These are phyloP conservation scores for Hetaerina titia DNA, from an alignment of 2,888 invertebrate genomes.

Conservation along the genomic window DNA sequence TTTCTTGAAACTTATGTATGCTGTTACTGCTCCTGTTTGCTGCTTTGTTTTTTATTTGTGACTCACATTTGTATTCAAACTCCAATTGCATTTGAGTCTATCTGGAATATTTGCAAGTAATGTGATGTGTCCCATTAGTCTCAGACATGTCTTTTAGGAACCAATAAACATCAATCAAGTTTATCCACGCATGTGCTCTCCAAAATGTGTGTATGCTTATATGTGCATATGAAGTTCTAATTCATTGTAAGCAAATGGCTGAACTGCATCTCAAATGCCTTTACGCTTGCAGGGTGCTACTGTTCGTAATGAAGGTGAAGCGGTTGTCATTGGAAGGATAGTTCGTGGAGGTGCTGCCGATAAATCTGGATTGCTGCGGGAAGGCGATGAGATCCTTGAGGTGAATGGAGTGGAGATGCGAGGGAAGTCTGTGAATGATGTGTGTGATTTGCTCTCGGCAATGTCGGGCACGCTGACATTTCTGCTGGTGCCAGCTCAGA, in stretches of 20 bases:
- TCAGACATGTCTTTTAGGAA: too few species aligned
- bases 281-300: conserved; percentile 80
- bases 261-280: neutral
- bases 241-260: neutral
- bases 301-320: conserved; percentile 94
- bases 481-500: conserved; percentile 89
- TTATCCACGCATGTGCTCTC: too few species aligned
- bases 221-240: too few species aligned
- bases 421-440: conserved; percentile 98
- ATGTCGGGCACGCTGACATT: conserved; percentile 96
- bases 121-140: too few species aligned
- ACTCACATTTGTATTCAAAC: too few species aligned
- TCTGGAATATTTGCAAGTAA: too few species aligned
- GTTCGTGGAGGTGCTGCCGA: conserved; percentile 98
- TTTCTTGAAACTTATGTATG: too few species aligned
- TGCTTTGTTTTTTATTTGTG: too few species aligned
- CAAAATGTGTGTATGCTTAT: too few species aligned
- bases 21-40: too few species aligned
- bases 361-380: conserved; percentile 95
- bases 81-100: too few species aligned
- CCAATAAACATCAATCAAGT: too few species aligned
- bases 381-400: conserved; percentile 97
- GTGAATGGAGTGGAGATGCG: conserved; percentile 97
- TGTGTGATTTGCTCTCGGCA: conserved; percentile 95
- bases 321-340: conserved; percentile 96